Base-by-base conservation (phyloP, 37 sponge, comb jelly and placozoan species). In the Hexactinellida sp. region DNA sequence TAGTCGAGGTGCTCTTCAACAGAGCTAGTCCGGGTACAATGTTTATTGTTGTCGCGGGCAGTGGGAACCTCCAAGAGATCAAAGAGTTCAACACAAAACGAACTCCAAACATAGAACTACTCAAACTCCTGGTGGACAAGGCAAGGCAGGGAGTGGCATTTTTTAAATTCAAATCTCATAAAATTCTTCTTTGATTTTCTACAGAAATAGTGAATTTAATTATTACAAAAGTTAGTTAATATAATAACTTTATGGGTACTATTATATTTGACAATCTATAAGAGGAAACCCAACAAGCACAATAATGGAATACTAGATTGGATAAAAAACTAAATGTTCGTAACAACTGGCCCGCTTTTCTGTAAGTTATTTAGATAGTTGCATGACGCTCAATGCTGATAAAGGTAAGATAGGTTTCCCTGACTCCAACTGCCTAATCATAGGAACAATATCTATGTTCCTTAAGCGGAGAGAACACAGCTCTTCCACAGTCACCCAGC, bases 41-140 rank as follows among this genome's bases (percentile, higher is more conserved):
- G 54, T 63, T 55, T 9, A 71, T 85, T 7, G 86, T 85, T 9
- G 5, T 7, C 16, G 86, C 86, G 21, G 86, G 86, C n/a, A 85
- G 86, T n/a, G 86, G 86, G 5, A 54, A 85, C 32, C n/a, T 85
- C 24, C n/a, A 71, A 3, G 86, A 82, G 32, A 54, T 85, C 83
- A 85, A 85, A n/a, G 19, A 54, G 82, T 71, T 63, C 76, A 10
- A 63, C 34, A 28, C 28, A 3, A 63, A n/a, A 63, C 28, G 76
- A 10, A 28, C 3, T 23, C 30, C 3, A 25, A n/a, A 63, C 76
- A 63, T 63, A 23, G 30, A 63, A n/a, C 25, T 21, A n/a, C 76
- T 63, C 5, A 63, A 63, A 23, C 19, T 63, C 5, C 30, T 63
- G 25, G 76, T 63, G 76, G 76, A 63, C 19, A 10, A n/a, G 21